Base-by-base conservation (phyloP, 2,888 invertebrate genomes). In the Eugnorisma glareosa region DNA sequence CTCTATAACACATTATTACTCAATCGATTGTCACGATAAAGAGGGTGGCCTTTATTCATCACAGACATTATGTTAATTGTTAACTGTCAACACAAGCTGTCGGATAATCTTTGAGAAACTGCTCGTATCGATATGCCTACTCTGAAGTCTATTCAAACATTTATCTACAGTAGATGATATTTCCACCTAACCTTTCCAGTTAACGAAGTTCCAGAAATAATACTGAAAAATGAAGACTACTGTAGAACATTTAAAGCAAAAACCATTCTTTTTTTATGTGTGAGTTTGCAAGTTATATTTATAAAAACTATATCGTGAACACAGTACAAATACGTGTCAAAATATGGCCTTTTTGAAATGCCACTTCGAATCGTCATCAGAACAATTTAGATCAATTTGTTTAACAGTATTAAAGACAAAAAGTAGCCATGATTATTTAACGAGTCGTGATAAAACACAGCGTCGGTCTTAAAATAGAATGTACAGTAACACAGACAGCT, bases 31-130 rank as follows among this genome's bases (percentile, higher is more conserved):
- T 40, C 35, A 28, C n/a, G 24, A 66, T 40, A 79, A 2, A 31
- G 7, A 37, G 57, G 40, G 75, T 66, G 57, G 48, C 24, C 43
- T 48, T 59, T 45, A 43, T 48, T 18, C 61, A 54, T 54, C 35
- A 63, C 51, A 71, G 24, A 51, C 31, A 82, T 51, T 67, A 82
- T 82, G 51, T 2, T 67, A 78, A 78, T 78, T 57, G 35, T 48
- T 73, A 51, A 13, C 73, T 72, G 74, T 54, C 82, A 51, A 54
- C 51, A 31, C 18, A 11, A 18, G 24, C 31, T 10, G n/a, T 45
- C 11, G 28, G 13, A 61, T 37, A 35, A 28, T 11, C 61, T 37
- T 81, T 81, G 28, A 28, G 35, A 61, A 35, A 63, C 21, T n/a
- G 6, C 6, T 37, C 13, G 0, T 35, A 15, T 48, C 54, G 13